phyloP scores from a whole-genome alignment of 2,888 invertebrate species.

The Leptura quadrifasciata region DNA sequence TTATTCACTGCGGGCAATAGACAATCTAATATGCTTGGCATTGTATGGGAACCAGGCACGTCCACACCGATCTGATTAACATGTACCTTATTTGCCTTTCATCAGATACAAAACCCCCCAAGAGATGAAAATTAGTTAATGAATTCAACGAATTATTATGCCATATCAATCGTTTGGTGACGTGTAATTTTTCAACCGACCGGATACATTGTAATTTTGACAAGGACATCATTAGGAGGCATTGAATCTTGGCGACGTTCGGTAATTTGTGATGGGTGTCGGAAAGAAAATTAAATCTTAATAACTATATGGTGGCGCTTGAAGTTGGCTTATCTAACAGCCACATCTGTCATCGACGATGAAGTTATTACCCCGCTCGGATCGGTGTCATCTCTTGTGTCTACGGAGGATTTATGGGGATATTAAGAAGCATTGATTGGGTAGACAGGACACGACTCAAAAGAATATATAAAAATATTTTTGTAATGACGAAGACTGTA shows the following conservation, averaged over 20 bases:
- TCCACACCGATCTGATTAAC: not conserved
- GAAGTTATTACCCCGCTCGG: not conserved
- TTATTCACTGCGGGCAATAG: not conserved
- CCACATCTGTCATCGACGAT: conserved; percentile 27
- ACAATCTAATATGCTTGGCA: not conserved
- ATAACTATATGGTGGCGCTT: conserved; percentile 29
- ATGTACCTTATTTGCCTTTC: not conserved
- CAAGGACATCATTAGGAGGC: conserved; percentile 30
- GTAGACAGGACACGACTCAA: not conserved
- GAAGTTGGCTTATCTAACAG: conserved; percentile 1
- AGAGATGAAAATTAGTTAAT: conserved; percentile 13
- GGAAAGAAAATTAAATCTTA: conserved; percentile 26
- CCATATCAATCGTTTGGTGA: conserved; percentile 20
- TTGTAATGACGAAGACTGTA: not conserved
- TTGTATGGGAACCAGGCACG: not conserved
- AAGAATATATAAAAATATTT: not conserved
- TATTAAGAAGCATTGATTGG: conserved; percentile 12
- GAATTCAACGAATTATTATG: conserved; percentile 20
- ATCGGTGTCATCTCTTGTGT: not conserved
- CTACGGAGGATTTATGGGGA: conserved; percentile 15
- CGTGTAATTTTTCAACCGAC: conserved; percentile 34
- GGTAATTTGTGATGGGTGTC: conserved; percentile 20
- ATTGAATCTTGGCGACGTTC: conserved; percentile 32
- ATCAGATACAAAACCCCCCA: conserved; percentile 7
- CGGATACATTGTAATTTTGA: conserved; percentile 10